These are phyloP conservation scores for Drosophila guanche DNA, from an alignment of 1,140 invertebrate species.

Conservation along the genomic window DNA sequence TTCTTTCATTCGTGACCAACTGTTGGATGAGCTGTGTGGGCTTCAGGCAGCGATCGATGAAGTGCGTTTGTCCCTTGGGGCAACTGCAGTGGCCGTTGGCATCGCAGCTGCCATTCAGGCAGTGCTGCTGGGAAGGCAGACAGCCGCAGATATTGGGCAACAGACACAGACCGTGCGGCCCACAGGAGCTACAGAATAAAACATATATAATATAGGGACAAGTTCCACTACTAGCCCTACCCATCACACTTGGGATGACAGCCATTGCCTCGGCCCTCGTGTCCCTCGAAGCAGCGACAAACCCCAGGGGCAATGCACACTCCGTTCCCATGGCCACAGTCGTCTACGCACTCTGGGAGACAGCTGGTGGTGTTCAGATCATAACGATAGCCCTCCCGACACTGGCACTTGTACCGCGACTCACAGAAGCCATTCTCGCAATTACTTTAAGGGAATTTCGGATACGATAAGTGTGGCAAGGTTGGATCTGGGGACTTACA, in stretches of 20 bases:
- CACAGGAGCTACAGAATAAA: constrained; percentile 53
- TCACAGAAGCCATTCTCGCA: constrained; percentile 86
- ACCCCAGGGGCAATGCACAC: constrained; percentile 84
- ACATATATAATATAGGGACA: neutral
- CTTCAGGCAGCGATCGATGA: constrained; percentile 62
- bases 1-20: constrained; percentile 29
- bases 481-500: constrained; percentile 42
- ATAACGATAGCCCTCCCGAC: constrained; percentile 86
- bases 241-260: constrained; percentile 71
- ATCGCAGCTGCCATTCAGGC: constrained; percentile 55
- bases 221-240: neutral
- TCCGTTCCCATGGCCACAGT: constrained; percentile 83
- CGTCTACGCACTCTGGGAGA: constrained; percentile 63
- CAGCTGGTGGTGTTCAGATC: constrained; percentile 75
- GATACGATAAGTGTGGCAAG: too few relatives aligned
- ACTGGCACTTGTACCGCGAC: constrained; percentile 86
- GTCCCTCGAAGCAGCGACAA: constrained; percentile 87
- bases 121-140: constrained; percentile 41
- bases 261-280: constrained; percentile 50
- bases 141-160: constrained; percentile 72
- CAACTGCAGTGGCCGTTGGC: constrained; percentile 57
- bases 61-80: constrained; percentile 48
- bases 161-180: constrained; percentile 68
- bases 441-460: constrained; percentile 36
- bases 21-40: constrained; percentile 13